Evolutionary conservation across 1,140 invertebrate genomes (phyloP).

Genomic region (Achatina immaculata): DNA sequence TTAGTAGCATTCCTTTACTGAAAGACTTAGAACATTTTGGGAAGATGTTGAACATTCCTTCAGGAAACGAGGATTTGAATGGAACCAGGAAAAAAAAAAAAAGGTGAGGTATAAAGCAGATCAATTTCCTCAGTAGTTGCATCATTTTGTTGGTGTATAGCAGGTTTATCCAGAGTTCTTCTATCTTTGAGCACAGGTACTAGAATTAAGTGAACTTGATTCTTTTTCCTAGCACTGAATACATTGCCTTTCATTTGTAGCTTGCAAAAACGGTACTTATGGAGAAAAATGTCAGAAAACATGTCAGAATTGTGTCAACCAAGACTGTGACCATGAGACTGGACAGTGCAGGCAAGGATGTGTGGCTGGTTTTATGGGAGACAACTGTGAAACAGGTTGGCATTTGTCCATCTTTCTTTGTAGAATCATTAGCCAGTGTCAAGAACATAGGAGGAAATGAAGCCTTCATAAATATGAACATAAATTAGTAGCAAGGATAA

Average conservation of each 20-base stretch:
- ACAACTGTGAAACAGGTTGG: slow-evolving; percentile 49
- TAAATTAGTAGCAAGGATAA: no score
- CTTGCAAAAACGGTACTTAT: slow-evolving; percentile 46
- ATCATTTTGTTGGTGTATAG: no score
- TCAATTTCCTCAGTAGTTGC: no score
- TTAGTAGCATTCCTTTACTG: no score
- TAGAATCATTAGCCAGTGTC: no score
- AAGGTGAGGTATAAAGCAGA: neutral
- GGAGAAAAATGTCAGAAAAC: slow-evolving; percentile 43
- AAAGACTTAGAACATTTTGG: neutral
- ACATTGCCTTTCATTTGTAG: slow-evolving; percentile 43
- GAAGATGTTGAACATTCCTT: no score
- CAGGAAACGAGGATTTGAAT: neutral
- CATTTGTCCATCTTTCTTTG: neutral
- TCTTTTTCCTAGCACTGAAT: no score
- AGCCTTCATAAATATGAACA: no score
- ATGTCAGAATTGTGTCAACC: slow-evolving; percentile 49
- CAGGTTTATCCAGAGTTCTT: no score
- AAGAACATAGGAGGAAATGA: no score
- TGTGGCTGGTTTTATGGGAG: slow-evolving; percentile 48
- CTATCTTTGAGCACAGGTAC: no score
- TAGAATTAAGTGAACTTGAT: no score
- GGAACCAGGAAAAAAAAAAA: neutral
- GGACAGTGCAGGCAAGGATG: slow-evolving; percentile 51
- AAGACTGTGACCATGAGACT: slow-evolving; percentile 50